Percentiles rank a stretch among this genome's conserved stretches.
phyloP scores from a whole-genome alignment of 2,113 vertebrate genomes.

The Leptocoma aspasia region DNA sequence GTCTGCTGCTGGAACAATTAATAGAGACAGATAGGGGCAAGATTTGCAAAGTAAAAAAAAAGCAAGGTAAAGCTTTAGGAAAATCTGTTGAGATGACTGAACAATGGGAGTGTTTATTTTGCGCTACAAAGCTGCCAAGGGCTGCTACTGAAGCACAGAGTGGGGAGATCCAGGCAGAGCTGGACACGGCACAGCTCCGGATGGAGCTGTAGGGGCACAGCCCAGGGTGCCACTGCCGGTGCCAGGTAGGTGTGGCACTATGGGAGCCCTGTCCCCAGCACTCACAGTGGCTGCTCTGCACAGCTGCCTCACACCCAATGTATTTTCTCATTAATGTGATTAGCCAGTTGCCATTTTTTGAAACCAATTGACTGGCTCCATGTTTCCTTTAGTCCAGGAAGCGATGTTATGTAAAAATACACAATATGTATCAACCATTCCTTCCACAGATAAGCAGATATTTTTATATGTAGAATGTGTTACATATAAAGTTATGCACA shows the following conservation, averaged over 20 bases:
- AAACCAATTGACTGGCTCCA: neutral
- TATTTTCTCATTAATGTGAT: neutral
- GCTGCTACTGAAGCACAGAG: neutral
- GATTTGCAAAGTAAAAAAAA: neutral
- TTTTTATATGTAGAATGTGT: neutral
- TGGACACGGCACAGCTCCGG: fast-evolving
- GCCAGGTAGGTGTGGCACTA: fast-evolving
- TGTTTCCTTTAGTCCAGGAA: neutral
- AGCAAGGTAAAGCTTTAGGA: neutral
- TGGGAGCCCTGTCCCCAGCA: fast-evolving
- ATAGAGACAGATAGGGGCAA: neutral
- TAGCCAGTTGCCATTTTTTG: neutral
- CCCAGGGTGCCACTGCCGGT: fast-evolving
- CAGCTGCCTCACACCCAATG: fast-evolving
- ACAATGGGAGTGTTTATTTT: neutral
- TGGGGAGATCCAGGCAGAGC: neutral
- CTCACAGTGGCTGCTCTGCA: fast-evolving
- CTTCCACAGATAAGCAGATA: neutral
- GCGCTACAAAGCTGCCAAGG: neutral
- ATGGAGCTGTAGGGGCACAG: neutral
- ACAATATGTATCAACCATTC: fast-evolving
- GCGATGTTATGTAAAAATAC: fast-evolving
- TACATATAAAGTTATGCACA: neutral
- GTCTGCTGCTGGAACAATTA: neutral
- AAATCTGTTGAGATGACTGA: neutral